Evolutionary conservation across 2,888 invertebrate genomes (phyloP).

Genomic region (Cryptocephalus primarius): DNA sequence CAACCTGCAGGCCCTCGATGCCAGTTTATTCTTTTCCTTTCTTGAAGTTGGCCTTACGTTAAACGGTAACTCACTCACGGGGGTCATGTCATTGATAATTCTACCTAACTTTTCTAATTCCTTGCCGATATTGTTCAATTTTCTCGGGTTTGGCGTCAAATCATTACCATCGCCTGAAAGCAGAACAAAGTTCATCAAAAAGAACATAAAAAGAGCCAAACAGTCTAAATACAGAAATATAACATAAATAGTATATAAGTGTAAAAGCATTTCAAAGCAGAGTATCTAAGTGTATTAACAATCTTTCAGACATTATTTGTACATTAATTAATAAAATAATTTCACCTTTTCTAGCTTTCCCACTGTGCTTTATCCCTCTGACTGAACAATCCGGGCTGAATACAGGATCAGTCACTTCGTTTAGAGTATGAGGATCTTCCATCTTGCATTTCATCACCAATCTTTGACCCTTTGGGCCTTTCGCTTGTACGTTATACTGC

Average conservation of each 20-base stretch:
- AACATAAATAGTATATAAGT: no score
- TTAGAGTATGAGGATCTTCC: conserved; percentile 85
- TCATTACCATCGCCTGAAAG: conserved; percentile 86
- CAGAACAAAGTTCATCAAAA: neutral
- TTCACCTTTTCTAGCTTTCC: conserved; percentile 40
- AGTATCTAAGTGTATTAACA: no score
- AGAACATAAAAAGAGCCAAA: no score
- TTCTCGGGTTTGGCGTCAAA: conserved; percentile 88
- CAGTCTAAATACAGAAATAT: no score
- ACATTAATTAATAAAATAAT: no score
- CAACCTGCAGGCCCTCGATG: conserved; percentile 90
- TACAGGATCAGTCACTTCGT: conserved; percentile 89
- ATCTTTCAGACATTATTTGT: no score
- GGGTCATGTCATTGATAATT: conserved; percentile 92
- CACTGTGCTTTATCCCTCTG: conserved; percentile 77
- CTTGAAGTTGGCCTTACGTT: conserved; percentile 83
- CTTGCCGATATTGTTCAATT: conserved; percentile 80
- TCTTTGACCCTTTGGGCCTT: conserved; percentile 92
- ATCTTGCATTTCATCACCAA: conserved; percentile 73
- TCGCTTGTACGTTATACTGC: conserved; percentile 98
- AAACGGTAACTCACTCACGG: conserved; percentile 85
- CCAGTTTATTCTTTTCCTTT: conserved; percentile 95
- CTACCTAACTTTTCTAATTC: conserved; percentile 84
- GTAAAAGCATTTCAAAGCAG: no score
- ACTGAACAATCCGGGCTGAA: conserved; percentile 88